These are phyloP conservation scores for Corvus moneduloides DNA, from an alignment of 2,113 vertebrate species.

Conservation along the genomic window DNA sequence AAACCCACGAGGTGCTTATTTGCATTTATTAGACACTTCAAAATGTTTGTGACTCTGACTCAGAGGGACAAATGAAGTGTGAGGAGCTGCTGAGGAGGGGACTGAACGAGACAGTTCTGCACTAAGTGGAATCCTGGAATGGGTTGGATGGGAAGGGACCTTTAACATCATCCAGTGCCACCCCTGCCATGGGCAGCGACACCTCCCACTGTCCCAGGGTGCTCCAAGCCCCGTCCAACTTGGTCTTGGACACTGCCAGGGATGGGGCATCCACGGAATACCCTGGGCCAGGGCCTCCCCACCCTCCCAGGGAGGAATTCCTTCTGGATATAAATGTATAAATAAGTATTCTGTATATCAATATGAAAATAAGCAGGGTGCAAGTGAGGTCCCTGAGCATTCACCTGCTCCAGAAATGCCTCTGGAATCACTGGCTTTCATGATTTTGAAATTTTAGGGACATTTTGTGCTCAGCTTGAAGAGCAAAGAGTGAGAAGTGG, in stretches of 20 bases:
- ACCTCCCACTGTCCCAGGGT: not conserved
- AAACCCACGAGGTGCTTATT: not conserved
- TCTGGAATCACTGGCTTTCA: not conserved
- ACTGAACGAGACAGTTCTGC: not conserved
- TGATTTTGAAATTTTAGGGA: not conserved
- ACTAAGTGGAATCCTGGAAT: fast-evolving
- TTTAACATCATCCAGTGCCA: not conserved
- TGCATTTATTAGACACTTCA: not conserved
- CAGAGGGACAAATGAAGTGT: not conserved
- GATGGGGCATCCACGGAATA: not conserved
- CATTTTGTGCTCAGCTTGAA: not conserved
- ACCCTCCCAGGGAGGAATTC: not conserved
- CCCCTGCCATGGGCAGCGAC: not conserved
- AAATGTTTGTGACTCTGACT: not conserved
- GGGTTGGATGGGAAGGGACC: not conserved
- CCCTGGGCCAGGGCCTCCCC: fast-evolving
- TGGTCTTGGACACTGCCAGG: not conserved
- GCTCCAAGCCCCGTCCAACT: not conserved
- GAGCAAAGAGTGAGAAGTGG: not conserved
- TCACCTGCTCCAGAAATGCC: not conserved
- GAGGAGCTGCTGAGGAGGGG: not conserved
- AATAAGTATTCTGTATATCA: fast-evolving
- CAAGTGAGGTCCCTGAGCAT: not conserved
- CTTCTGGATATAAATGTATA: not conserved
- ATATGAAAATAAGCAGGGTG: not conserved